Percentiles rank a stretch among this genome's conserved stretches.
These are phyloP conservation scores for Zapornia atra DNA, from an alignment of 2,113 vertebrate species.

Conservation along the genomic window DNA sequence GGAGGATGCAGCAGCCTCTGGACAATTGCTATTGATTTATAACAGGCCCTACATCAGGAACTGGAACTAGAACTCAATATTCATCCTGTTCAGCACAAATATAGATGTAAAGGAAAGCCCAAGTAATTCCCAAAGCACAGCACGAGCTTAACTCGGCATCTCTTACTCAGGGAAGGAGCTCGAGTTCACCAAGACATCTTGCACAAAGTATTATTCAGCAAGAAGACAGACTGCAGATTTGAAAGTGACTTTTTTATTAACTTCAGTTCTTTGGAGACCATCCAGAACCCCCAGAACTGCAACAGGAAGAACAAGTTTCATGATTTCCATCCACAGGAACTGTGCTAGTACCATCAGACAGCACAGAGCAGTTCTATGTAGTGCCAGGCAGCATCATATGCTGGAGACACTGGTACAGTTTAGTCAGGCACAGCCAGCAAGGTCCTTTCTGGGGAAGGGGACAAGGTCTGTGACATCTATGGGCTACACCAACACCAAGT, in stretches of 20 bases:
- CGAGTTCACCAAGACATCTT: not conserved
- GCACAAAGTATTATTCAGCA: not conserved
- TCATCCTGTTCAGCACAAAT: not conserved
- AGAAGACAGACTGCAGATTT: not conserved
- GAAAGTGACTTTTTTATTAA: not conserved
- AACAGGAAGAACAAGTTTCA: not conserved
- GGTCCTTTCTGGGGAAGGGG: not conserved
- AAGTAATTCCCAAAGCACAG: not conserved
- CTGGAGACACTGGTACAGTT: not conserved
- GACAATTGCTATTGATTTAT: not conserved
- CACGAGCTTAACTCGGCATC: not conserved
- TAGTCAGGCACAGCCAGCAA: not conserved
- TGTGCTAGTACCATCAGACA: not conserved
- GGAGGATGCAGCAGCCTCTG: not conserved
- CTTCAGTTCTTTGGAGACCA: not conserved
- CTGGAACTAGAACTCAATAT: not conserved
- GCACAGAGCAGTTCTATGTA: not conserved
- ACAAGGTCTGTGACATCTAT: not conserved
- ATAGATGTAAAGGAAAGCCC: not conserved
- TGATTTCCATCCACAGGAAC: not conserved
- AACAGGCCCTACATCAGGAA: not conserved
- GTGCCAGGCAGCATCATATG: not conserved
- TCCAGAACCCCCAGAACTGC: not conserved
- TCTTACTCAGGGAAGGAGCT: not conserved
- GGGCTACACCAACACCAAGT: not conserved